These are phyloP conservation scores for Drosophila insularis DNA, from an alignment of 1,140 invertebrate genomes.

Conservation along the genomic window DNA sequence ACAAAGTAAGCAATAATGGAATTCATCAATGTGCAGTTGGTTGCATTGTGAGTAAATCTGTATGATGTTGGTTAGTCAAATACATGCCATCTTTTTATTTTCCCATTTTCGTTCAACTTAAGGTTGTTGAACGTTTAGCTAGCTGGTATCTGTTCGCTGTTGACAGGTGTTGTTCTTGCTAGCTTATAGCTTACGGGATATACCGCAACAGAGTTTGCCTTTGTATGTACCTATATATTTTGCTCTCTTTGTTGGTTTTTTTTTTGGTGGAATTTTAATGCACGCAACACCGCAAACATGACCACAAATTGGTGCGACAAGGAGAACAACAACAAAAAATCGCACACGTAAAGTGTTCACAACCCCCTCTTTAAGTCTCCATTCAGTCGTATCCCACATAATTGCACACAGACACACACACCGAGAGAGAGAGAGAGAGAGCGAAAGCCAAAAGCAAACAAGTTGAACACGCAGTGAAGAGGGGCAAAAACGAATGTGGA, in stretches of 20 bases:
- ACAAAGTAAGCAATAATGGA: no score
- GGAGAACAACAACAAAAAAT: conserved; percentile 36
- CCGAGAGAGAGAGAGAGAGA: neutral
- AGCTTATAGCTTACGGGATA: neutral
- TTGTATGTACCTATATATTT: neutral
- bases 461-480: neutral
- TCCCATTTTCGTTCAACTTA: neutral
- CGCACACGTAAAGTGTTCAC: conserved; percentile 33
- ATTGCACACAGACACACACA: conserved; percentile 21
- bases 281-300: conserved; percentile 52
- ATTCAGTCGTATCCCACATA: conserved; percentile 4
- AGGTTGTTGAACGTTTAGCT: neutral
- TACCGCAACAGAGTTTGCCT: neutral
- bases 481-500: neutral
- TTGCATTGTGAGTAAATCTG: no score
- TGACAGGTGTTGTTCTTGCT: conserved; percentile 3
- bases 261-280: conserved; percentile 49
- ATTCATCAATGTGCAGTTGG: no score
- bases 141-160: neutral
- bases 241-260: neutral
- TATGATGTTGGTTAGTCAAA: neutral
- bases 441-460: conserved; percentile 30
- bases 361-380: neutral
- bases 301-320: conserved; percentile 45
- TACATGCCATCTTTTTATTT: neutral